Percentiles rank a stretch among this genome's conserved stretches.
These are phyloP conservation scores for Oophaga sylvatica DNA, from an alignment of 2,797 vertebrate species.

Conservation along the genomic window DNA sequence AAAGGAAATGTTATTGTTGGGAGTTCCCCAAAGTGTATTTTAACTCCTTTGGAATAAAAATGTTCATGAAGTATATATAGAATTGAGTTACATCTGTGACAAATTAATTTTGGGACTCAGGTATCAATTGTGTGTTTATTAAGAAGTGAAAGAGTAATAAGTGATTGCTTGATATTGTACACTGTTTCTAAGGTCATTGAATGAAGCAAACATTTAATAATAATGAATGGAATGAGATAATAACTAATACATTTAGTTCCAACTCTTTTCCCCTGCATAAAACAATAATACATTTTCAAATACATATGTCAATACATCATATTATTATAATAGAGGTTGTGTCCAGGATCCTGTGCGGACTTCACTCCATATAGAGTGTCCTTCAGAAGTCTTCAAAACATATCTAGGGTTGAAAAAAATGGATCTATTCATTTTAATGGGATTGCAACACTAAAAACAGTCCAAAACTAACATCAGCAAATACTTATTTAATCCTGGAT, in stretches of 20 bases:
- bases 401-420: too few species aligned
- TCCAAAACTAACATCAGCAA: too few species aligned
- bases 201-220: slow-evolving; percentile 2
- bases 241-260: background rate
- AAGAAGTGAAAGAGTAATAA: slow-evolving; percentile 29
- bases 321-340: background rate
- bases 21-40: slow-evolving; percentile 40
- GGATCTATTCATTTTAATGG: too few species aligned
- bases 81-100: slow-evolving; percentile 38
- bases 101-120: slow-evolving; percentile 21
- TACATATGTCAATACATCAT: background rate
- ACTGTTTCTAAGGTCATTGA: slow-evolving; percentile 8
- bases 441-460: too few species aligned
- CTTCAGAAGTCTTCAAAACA: too few species aligned
- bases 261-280: background rate
- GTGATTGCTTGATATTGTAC: background rate
- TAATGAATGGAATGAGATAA: too few species aligned
- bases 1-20: slow-evolving; percentile 35
- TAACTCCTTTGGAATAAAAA: slow-evolving; percentile 31
- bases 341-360: too few species aligned
- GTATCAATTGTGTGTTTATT: slow-evolving; percentile 22
- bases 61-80: slow-evolving; percentile 12
- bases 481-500: too few species aligned
- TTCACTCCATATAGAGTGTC: too few species aligned
- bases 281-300: background rate